phyloP scores from a whole-genome alignment of 2,797 vertebrate genomes.

The Sitta carolinensis region DNA sequence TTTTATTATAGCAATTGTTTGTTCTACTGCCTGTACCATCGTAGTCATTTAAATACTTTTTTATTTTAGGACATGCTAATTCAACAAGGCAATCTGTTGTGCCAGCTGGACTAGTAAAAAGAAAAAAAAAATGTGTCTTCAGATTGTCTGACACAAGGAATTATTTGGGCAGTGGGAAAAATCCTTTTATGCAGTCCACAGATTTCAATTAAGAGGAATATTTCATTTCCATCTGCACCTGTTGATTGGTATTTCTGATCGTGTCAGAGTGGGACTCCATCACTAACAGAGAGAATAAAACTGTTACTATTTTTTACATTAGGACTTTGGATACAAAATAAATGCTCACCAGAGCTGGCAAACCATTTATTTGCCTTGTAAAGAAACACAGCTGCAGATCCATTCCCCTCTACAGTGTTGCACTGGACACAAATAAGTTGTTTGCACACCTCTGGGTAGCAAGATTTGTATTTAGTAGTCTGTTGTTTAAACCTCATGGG shows the following conservation, averaged over 20 bases:
- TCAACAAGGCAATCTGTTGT: constrained; percentile 17
- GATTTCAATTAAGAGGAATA: background rate
- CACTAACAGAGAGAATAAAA: background rate
- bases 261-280: background rate
- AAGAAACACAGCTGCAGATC: background rate
- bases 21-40: background rate
- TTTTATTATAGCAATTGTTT: constrained; percentile 43
- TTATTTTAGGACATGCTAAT: constrained; percentile 22
- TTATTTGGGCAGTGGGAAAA: background rate
- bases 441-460: constrained; percentile 39
- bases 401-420: background rate
- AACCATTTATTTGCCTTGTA: background rate
- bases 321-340: background rate
- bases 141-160: constrained; percentile 17
- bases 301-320: background rate
- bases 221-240: background rate
- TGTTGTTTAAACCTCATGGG: background rate
- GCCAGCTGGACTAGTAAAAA: constrained; percentile 9
- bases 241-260: background rate
- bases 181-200: background rate
- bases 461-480: constrained; percentile 9
- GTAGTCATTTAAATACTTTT: background rate
- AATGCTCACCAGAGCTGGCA: constrained; percentile 33
- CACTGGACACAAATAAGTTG: constrained; percentile 54
- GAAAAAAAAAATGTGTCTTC: background rate